These are phyloP conservation scores for Lepisosteus oculatus DNA, from an alignment of 2,113 vertebrate species.

Conservation along the genomic window DNA sequence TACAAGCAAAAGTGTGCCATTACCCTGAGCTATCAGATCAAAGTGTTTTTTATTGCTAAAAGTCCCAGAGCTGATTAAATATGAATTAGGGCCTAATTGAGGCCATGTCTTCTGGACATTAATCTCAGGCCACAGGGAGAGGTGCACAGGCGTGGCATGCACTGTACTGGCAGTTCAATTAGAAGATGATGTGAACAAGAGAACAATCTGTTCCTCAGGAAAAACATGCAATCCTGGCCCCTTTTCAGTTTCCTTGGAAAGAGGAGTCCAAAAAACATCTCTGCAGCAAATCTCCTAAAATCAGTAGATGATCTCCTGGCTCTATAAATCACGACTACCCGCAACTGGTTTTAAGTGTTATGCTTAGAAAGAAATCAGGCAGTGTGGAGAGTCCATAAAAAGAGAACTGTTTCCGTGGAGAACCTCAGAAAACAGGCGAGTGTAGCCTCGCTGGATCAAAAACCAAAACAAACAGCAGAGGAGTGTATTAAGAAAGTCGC, in stretches of 20 bases:
- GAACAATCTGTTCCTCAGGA: constrained; percentile 21
- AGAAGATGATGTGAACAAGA: constrained; percentile 31
- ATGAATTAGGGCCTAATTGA: constrained; percentile 54
- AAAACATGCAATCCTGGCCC: constrained; percentile 2
- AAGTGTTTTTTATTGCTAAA: constrained; percentile 42
- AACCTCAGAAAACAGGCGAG: not conserved
- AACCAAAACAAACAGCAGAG: not conserved
- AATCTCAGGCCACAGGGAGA: constrained; percentile 28
- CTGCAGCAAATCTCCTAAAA: constrained; percentile 2
- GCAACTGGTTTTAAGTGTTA: not conserved
- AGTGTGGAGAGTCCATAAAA: not conserved
- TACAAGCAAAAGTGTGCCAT: not conserved
- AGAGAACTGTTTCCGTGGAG: not conserved
- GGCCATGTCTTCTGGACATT: constrained; percentile 51
- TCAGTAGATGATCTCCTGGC: not conserved
- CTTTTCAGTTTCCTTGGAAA: not conserved
- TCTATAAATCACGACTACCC: not conserved
- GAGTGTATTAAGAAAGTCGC: not conserved
- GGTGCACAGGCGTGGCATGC: constrained; percentile 43
- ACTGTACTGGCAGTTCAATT: constrained; percentile 42
- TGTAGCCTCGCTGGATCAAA: not conserved
- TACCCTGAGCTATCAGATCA: constrained; percentile 25
- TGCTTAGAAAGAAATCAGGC: not conserved
- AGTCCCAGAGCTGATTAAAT: constrained; percentile 41
- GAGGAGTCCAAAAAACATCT: not conserved